A percentile compares a stretch with the other conserved stretches of the same genome.
phyloP scores from a whole-genome alignment of 2,888 invertebrate genomes.

The Diarsia brunnea region DNA sequence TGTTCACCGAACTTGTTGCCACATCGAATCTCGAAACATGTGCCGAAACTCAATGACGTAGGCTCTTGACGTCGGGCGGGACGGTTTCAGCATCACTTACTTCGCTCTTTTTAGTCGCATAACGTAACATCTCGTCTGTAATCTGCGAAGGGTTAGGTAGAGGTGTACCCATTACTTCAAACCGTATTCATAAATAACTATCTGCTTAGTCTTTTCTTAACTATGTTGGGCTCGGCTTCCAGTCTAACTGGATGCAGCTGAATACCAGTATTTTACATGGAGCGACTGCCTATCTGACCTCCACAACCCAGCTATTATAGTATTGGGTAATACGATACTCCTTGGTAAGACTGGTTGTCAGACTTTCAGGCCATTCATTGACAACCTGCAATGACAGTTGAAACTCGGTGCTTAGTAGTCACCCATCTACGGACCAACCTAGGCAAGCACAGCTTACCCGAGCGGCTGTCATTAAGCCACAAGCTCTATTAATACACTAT shows the following conservation, averaged over 20 bases:
- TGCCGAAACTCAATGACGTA: not conserved
- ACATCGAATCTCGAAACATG: slow-evolving; percentile 8
- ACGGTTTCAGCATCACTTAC: not conserved
- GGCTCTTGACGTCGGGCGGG: not conserved
- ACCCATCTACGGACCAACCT: not conserved
- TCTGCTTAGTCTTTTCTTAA: no score
- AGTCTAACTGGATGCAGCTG: not conserved
- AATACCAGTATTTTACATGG: not conserved
- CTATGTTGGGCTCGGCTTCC: not conserved
- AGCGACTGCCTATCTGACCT: not conserved
- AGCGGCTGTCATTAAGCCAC: not conserved
- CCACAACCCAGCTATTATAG: not conserved
- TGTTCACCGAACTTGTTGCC: slow-evolving; percentile 19
- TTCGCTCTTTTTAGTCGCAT: no score
- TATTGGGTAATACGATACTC: not conserved
- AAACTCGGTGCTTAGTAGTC: not conserved
- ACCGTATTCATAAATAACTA: no score
- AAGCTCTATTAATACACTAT: not conserved
- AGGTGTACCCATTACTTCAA: no score
- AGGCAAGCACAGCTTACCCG: not conserved
- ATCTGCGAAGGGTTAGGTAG: no score
- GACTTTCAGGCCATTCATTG: not conserved
- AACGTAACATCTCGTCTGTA: no score
- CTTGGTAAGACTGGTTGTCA: not conserved
- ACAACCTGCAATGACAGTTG: not conserved